Base-by-base conservation (phyloP, 1,140 invertebrate genomes). In the Protaetia brevitarsis region DNA sequence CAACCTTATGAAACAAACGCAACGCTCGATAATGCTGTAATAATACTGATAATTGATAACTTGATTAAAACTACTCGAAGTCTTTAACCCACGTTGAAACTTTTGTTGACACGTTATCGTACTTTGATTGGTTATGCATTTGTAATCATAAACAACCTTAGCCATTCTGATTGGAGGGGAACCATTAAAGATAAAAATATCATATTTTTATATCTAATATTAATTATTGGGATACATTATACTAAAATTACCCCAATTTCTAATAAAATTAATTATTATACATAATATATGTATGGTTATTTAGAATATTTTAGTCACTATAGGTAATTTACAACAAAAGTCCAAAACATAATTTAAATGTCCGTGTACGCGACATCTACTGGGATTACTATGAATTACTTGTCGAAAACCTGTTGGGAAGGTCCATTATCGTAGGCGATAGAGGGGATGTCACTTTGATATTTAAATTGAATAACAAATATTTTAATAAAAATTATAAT, bases 91-190 rank as follows among this genome's bases (percentile, higher is more conserved):
- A 59, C 57, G 57, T 59, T 59, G 30, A 29, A 59, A 59, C 27
- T 59, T 51, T 59, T 59, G 62, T 70, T 69, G 68, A 74, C 72
- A 73, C 73, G 73, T 73, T 64, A 68, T 63, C 13, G 13, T 41
- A 26, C 34, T 65, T 51, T 66, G 58, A 73, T 73, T 73, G 72
- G 72, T 31, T 26, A 13, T 27, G 29, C 26, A 19, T 59, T n/a
- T 59, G 57, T 23, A 29, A 51, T 23, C 26, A 59, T 29, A 27
- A 30, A 27, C 26, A 59, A 29, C 2, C 13, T 59, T 31, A 59
- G 16, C 57, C 57, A 59, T 56, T 56, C 23, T 23, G 51, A 19
- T 56, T 23, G 26, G 23, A 29, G 26, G 30, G 57, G 19, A 51
- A 51, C 3, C 16, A 23, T 19, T 23, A 7, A 23, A 51, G 21